These are phyloP conservation scores for Druceiella hillmani DNA, from an alignment of 2,888 invertebrate species.

Conservation along the genomic window DNA sequence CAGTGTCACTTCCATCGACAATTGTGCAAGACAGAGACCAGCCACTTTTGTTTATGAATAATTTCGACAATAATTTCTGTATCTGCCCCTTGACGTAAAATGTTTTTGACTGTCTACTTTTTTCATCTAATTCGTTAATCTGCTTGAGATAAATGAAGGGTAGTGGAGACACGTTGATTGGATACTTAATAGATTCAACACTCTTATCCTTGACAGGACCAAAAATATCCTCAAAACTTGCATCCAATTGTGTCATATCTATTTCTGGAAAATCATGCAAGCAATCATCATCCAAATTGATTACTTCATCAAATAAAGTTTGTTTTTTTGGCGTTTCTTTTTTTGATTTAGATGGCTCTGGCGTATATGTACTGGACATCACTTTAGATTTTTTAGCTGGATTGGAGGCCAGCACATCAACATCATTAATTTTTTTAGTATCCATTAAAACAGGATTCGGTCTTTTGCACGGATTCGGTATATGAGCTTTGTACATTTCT, in stretches of 20 bases:
- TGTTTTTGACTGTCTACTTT: slow-evolving; percentile 35
- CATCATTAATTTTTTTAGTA: too few relatives aligned
- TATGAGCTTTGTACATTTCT: too few relatives aligned
- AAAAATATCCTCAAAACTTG: slow-evolving; percentile 4
- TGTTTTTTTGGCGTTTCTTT: too few relatives aligned
- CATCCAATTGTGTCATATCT: slow-evolving; percentile 21
- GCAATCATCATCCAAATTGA: too few relatives aligned
- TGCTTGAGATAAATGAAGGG: slow-evolving; percentile 47
- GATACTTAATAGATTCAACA: slow-evolving; percentile 21
- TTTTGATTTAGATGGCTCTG: too few relatives aligned
- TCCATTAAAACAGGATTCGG: too few relatives aligned
- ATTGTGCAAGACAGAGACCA: slow-evolving; percentile 55
- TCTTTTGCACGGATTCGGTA: too few relatives aligned
- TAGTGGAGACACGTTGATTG: slow-evolving; percentile 29
- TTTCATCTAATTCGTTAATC: slow-evolving; percentile 33
- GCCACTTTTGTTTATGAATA: slow-evolving; percentile 45
- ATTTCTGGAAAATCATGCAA: too few relatives aligned
- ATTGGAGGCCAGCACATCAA: too few relatives aligned
- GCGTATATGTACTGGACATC: too few relatives aligned
- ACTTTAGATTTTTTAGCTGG: too few relatives aligned
- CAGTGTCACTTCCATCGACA: slow-evolving; percentile 49
- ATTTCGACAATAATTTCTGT: slow-evolving; percentile 47
- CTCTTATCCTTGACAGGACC: slow-evolving; percentile 17
- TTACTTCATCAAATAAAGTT: too few relatives aligned
- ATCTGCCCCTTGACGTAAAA: slow-evolving; percentile 55